Percentiles rank a stretch among this genome's conserved stretches.
Conservation (phyloP, 2,113 vertebrate species). For the Leptosomus discolor region DNA sequence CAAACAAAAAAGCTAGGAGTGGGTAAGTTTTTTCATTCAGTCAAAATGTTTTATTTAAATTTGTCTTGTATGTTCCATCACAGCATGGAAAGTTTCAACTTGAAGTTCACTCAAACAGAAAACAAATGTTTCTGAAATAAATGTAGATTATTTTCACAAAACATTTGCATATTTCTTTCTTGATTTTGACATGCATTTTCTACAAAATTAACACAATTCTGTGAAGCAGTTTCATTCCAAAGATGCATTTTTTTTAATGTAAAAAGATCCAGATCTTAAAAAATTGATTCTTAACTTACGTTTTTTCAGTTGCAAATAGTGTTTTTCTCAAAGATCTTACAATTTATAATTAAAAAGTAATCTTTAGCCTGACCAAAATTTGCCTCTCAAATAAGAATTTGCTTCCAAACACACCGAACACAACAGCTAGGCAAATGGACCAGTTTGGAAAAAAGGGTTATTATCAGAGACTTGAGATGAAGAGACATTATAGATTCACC, state of each 20-base stretch:
- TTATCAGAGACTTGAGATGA: background rate
- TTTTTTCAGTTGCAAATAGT: background rate
- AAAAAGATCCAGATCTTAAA: background rate
- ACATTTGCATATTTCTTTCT: background rate
- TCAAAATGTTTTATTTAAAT: background rate
- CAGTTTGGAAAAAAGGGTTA: background rate
- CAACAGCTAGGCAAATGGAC: background rate
- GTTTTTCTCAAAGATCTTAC: background rate
- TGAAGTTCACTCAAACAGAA: background rate
- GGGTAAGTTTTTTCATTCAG: background rate
- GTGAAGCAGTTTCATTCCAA: background rate
- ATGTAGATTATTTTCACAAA: background rate
- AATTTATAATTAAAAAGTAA: background rate
- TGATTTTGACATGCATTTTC: background rate
- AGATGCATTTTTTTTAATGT: background rate
- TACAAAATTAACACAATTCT: background rate
- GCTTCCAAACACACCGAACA: background rate
- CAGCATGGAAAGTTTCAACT: background rate
- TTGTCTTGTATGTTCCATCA: background rate
- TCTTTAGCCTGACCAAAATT: background rate
- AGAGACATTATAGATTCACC: background rate
- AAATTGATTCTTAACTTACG: rapidly evolving
- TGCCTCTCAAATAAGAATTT: background rate
- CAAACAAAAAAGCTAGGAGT: background rate
- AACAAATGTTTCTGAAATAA: background rate